Evolutionary conservation across 2,797 vertebrate genomes (phyloP), one percentile per base, ranked within the genome.

Genomic region (Diceros bicornis): DNA sequence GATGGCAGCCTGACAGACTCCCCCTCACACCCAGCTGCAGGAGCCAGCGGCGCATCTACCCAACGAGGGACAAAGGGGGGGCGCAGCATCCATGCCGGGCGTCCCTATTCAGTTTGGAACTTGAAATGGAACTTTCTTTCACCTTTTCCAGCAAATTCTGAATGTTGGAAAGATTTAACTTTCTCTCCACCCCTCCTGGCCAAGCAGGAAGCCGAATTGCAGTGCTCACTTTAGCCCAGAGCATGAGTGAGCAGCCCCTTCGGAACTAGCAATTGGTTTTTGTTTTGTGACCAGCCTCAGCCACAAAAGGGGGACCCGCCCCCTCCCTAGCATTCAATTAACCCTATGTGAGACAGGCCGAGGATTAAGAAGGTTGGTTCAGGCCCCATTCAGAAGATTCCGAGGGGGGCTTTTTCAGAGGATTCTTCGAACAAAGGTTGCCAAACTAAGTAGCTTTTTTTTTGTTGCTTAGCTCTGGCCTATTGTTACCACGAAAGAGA

Each of bases 1-100:
- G 98, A 99, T 93, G 98, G 97, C 97, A 99, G 99, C 98, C 98
- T 25, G 99, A 99, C 99, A 98, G 98, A 98, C 99, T 99, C 99
- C 98, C 97, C 98, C 99, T 98, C 98, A 98, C 98, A 98, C 97
- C 96, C 94, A 89, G 96, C 95, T 85, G 93, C 92, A 47, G 44
- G 57, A 94, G 64, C 93, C 92, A 96, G 97, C 74, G 4, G 21
- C 7, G 12, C 66, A 0, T 23, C 13, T 62, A 44, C 11, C 1
- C 4, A 47, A 44, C 1, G 0, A 13, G 16, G 34, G 44, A 96
- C 84, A 72, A 79, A 82, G 69, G 32, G 11, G 61, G 47, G 8
- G 95, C 93, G 62, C 66, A 78, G 92, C 32, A 4, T 1, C 41
- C 52, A 14, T 25, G 77, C 77, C 20, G 27, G 90, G 61, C 78